Evolutionary conservation across 2,797 vertebrate species (phyloP), one percentile per base, ranked within the genome.

Genomic region (Craterocephalus amniculus): DNA sequence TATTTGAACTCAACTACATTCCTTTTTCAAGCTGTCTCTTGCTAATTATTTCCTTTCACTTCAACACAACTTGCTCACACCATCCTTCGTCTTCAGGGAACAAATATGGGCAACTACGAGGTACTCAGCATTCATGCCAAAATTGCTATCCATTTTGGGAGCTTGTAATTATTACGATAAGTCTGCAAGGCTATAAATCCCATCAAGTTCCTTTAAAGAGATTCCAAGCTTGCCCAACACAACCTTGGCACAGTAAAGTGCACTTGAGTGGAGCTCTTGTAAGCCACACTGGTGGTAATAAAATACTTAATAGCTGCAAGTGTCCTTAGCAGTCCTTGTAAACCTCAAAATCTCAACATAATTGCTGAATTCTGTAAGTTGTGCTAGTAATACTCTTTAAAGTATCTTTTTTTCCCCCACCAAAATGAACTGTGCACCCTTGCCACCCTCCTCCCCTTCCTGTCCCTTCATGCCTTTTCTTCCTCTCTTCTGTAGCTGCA

Each of bases 281-380:
- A 80, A 90, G 84, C 57, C 63, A 57, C 27, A 68, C 26, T 61
- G 52, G 48, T 13, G 52, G 20, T 60, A 67, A 78, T 83, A 80
- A 83, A 89, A 68, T 29, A 63, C 58, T 69, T 78, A 83, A 86
- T 82, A 81, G 52, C 57, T 59, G 29, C 51, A 36, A 76, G 58
- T 61, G 63, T 49, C 58, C 36, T 56, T 58, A 56, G 60, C 35
- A 68, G 61, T 64, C 48, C 60, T 68, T 67, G 32, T 77, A 67
- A 87, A 64, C 36, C 51, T 72, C 56, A 63, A 70, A 83, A 83
- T 72, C 60, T 56, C 26, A 6, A 65, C 62, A n/a, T 66, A 77
- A 77, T 78, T 70, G 59, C 59, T 51, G 29, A 48, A 7, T 65
- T 76, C 2, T 1, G 26, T 32, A 73, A 3, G 32, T 58, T 69